Conservation (phyloP, 2,113 vertebrate species). For the Origma solitaria region DNA sequence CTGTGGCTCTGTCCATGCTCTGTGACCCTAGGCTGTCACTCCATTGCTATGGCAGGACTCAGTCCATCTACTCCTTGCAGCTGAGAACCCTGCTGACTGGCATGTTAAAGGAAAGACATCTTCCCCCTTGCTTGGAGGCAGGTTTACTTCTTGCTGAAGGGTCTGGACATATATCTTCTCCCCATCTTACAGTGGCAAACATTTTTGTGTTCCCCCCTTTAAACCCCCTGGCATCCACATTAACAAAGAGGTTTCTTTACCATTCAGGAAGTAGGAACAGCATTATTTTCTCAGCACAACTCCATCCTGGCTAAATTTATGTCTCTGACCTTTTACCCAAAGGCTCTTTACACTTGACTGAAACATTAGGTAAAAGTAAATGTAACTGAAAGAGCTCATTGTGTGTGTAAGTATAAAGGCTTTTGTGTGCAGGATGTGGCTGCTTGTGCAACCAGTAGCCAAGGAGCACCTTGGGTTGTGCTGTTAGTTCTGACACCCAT, state of each 20-base stretch:
- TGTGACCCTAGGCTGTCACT: background rate
- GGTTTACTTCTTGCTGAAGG: background rate
- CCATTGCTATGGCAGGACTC: background rate
- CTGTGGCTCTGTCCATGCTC: background rate
- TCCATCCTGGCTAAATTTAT: background rate
- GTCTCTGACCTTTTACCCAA: slow-evolving; percentile 24
- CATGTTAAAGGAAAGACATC: background rate
- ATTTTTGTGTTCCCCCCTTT: background rate
- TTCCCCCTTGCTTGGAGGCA: background rate
- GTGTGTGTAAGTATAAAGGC: background rate
- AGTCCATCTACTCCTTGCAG: background rate
- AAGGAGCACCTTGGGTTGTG: background rate
- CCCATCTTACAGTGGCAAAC: background rate
- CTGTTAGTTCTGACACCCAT: background rate
- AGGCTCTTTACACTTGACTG: slow-evolving; percentile 40
- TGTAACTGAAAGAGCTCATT: slow-evolving; percentile 16
- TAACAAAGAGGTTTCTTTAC: background rate
- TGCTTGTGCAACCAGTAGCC: background rate
- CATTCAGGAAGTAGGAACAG: background rate
- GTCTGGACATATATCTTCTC: background rate
- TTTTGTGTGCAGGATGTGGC: background rate
- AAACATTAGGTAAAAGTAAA: slow-evolving; percentile 22
- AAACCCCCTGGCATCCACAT: background rate
- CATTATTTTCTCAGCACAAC: background rate
- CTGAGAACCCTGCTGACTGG: background rate